Evolutionary conservation across 37 sponge, comb jelly and placozoan genomes (phyloP), one percentile per base, ranked within the genome.

Genomic region (Aphrocallistes beatrix): DNA sequence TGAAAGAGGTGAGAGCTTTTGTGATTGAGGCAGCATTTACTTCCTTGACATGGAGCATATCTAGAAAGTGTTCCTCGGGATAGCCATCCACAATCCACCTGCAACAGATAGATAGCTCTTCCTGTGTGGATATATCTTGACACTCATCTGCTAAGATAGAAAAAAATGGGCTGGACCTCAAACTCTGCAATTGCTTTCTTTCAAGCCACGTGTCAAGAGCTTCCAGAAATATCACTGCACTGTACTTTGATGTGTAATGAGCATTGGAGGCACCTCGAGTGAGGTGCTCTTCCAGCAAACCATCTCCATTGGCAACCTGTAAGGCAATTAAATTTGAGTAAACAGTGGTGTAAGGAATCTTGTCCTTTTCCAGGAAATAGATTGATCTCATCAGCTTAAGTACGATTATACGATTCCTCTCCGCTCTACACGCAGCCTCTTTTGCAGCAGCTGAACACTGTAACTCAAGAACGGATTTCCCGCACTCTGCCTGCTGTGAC

Each of bases 41-140:
- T 0, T 8, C 13, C 0, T 40, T 85, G 36, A 85, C 51, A 51
- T 88, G 86, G 38, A 88, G 30, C 1, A 85, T 39, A 0, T 50
- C 36, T 28, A 88, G 1, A 36, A 86, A 89, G 81, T 88, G 89
- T 48, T 89, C 86, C 38, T 50, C 86, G 32, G 86, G 84, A 28
- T 48, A 38, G 9, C 89, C 86, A 83, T 89, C 39, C 81, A 86
- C 89, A 3, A 89, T 21, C 89, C 89, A 89, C 45, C 86, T 38
- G 38, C 51, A 86, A 38, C 82, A 88, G 83, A 88, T 85, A 0
- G 89, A 85, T 32, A 85, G 83, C 48, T 88, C 88, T 69, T 88
- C 88, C 25, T 88, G 85, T 0, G 84, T 51, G 49, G 50, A 37
- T 1, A 86, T 38, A 82, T 86, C 87, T 86, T 81, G 37, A 16